phyloP scores from a whole-genome alignment of 2,113 vertebrate genomes.

The Tragulus kanchil region DNA sequence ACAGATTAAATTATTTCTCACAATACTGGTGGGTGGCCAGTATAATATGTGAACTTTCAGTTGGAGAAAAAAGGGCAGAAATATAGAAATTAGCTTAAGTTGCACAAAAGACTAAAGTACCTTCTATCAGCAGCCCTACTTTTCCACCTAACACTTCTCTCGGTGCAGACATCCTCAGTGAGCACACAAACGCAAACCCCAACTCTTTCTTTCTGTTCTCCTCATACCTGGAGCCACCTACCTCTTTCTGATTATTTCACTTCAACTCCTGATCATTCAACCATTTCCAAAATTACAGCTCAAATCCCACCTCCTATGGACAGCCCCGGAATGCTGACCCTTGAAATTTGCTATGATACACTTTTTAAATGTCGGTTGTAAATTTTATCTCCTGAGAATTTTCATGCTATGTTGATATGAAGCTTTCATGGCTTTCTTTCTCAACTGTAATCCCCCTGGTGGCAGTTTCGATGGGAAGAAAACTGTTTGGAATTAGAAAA shows the following conservation, averaged over 20 bases:
- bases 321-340: not conserved
- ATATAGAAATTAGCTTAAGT: not conserved
- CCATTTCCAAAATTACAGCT: not conserved
- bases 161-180: rapidly evolving
- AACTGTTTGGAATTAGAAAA: not conserved
- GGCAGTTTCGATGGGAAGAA: not conserved
- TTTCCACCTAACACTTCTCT: not conserved
- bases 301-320: not conserved
- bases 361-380: not conserved
- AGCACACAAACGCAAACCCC: not conserved
- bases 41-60: not conserved
- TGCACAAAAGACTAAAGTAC: not conserved
- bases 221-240: not conserved
- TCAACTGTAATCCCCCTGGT: not conserved
- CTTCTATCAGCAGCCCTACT: not conserved
- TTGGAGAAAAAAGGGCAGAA: not conserved
- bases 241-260: not conserved
- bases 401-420: not conserved
- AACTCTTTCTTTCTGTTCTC: not conserved
- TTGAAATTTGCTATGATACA: not conserved
- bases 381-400: not conserved
- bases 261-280: not conserved
- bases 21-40: not conserved
- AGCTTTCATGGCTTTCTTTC: not conserved
- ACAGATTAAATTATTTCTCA: not conserved